These are phyloP conservation scores for Chelmon rostratus DNA, from an alignment of 2,797 vertebrate species.

Conservation along the genomic window DNA sequence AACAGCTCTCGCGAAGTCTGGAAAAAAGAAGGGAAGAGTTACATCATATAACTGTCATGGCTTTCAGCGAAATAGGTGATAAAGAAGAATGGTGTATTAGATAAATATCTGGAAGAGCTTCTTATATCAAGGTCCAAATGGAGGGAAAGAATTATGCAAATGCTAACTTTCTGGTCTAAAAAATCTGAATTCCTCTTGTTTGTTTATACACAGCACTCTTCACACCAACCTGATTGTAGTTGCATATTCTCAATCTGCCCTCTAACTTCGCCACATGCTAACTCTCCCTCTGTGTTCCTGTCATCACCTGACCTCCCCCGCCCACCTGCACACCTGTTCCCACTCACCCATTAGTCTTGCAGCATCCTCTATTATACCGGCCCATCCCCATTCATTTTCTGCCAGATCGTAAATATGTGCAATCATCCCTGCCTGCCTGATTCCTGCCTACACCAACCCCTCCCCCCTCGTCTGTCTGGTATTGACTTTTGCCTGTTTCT, in stretches of 20 bases:
- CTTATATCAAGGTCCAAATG: not conserved
- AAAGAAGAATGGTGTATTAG: not conserved
- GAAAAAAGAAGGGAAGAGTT: not conserved
- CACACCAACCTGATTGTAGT: not conserved
- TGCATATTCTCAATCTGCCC: not conserved
- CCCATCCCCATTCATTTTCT: not conserved
- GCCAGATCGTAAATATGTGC: not conserved
- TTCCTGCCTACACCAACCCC: not conserved
- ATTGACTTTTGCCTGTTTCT: not conserved
- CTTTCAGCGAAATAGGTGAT: not conserved
- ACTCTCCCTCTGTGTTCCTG: not conserved
- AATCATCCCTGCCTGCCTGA: not conserved
- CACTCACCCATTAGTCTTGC: not conserved
- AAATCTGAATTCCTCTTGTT: not conserved
- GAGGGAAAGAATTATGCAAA: not conserved
- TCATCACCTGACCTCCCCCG: not conserved
- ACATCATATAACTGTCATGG: not conserved
- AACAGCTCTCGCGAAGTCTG: constrained; percentile 89
- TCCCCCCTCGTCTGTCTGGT: not conserved
- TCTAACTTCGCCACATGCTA: not conserved
- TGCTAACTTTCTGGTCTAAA: not conserved
- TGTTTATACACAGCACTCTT: not conserved
- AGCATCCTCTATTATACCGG: not conserved
- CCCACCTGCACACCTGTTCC: not conserved
- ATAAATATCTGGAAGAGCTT: not conserved